phyloP scores from a whole-genome alignment of 2,888 invertebrate genomes.

The Ecdyonurus torrentis region DNA sequence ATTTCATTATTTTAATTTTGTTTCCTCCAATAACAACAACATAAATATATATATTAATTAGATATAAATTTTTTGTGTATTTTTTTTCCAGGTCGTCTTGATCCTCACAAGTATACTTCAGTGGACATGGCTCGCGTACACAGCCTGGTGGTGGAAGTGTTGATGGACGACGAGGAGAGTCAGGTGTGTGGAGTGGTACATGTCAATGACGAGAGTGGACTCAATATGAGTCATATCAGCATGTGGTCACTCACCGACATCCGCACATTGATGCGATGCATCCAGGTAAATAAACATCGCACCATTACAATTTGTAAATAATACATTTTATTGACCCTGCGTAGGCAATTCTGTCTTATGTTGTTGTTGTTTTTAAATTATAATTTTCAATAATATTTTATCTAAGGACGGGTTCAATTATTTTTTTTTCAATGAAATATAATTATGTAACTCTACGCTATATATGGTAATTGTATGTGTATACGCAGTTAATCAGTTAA shows the following conservation, averaged over 20 bases:
- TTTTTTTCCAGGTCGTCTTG: constrained; percentile 53
- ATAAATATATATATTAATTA: constrained; percentile 1
- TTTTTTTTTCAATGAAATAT: no score
- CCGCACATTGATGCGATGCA: constrained; percentile 55
- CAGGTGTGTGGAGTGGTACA: constrained; percentile 73
- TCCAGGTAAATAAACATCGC: constrained; percentile 49
- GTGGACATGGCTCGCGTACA: constrained; percentile 73
- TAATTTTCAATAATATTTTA: no score
- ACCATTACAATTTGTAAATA: no score
- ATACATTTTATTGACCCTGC: no score
- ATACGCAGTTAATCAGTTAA: no score
- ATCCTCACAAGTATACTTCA: constrained; percentile 58
- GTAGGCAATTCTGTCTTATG: no score
- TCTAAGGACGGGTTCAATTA: no score
- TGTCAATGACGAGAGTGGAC: constrained; percentile 64
- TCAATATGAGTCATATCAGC: constrained; percentile 68
- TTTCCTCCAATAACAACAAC: not conserved
- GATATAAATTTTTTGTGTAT: not conserved
- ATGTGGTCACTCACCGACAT: constrained; percentile 69
- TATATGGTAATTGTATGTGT: no score
- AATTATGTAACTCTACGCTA: no score
- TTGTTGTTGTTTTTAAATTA: no score
- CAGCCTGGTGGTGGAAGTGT: constrained; percentile 65
- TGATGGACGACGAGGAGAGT: constrained; percentile 70
- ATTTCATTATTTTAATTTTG: no score